phyloP scores from a whole-genome alignment of 2,797 vertebrate species.

The Rhinogobio ventralis region DNA sequence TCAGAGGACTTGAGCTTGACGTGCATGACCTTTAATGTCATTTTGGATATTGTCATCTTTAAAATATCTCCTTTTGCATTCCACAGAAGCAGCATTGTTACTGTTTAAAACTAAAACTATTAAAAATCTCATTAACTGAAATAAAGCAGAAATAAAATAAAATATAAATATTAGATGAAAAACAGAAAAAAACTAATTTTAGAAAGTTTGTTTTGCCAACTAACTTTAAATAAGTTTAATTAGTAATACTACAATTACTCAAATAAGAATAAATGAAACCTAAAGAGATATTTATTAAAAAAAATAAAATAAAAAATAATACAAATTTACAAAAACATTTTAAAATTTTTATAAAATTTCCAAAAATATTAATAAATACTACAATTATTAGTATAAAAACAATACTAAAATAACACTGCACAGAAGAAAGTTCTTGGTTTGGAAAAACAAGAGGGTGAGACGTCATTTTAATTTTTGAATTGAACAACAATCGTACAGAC shows the following conservation, averaged over 20 bases:
- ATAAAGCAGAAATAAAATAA: background rate
- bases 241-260: background rate
- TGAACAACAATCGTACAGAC: background rate
- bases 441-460: background rate
- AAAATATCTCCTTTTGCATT: background rate
- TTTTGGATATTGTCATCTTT: background rate
- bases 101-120: background rate
- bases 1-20: background rate
- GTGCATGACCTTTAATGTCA: background rate
- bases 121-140: background rate
- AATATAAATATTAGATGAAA: background rate
- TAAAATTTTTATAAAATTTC: background rate
- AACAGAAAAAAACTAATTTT: background rate
- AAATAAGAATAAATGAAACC: background rate
- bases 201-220: background rate
- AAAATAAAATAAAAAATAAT: background rate
- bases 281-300: background rate
- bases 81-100: background rate
- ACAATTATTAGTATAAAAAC: background rate
- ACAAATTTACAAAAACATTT: background rate
- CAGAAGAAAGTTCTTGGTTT: background rate
- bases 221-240: background rate
- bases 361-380: background rate
- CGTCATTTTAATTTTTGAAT: background rate
- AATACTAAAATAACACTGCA: background rate